Base-by-base conservation (phyloP, 2,113 vertebrate species). In the Antennarius striatus region DNA sequence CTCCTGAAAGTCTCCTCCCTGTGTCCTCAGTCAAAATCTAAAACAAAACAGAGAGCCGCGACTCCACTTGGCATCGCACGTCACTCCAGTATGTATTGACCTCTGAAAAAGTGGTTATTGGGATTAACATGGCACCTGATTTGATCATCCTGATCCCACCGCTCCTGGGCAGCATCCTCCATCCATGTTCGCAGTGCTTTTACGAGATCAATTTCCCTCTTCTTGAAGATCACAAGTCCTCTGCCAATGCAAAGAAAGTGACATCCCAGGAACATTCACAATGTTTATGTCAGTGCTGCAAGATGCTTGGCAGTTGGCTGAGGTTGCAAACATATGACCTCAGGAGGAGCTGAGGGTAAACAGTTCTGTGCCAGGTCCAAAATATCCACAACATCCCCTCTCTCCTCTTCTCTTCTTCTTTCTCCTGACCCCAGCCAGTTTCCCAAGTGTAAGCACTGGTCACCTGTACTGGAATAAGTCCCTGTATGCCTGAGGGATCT, bases 391-490 rank as follows among this genome's bases (percentile, higher is more conserved):
- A 62, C 61, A 46, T 28, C 56, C 5, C 49, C 60, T 7, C 55
- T 53, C 47, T 71, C 62, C 54, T 47, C 56, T 10, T 62, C 51
- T 28, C 13, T 54, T 59, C 15, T 5, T 15, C 15, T 5, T 42
- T 42, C 10, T 47, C 12, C 30, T 36, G 29, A 14, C 36, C 52
- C 60, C 51, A 66, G 53, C 55, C 58, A 30, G 56, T 66, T 80
- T 57, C 51, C 55, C 71, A 11, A 11, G 56, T 10, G 39, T 63
- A 14, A 82, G 71, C 77, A 32, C 69, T 91, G 86, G 91, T 98
- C 96, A 98, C 94, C 95, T 98, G 92, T 98, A 94, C 88, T 94
- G 95, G 88, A 97, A 97, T 68, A 96, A 87, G 79, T 98, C 96
- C 93, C 96, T 94, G 94, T 96, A 96, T 28, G 92, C 91, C 29